A percentile compares a stretch with the other conserved stretches of the same genome.
phyloP scores from a whole-genome alignment of 2,797 vertebrate genomes.

The Muraenolepis orangiensis region DNA sequence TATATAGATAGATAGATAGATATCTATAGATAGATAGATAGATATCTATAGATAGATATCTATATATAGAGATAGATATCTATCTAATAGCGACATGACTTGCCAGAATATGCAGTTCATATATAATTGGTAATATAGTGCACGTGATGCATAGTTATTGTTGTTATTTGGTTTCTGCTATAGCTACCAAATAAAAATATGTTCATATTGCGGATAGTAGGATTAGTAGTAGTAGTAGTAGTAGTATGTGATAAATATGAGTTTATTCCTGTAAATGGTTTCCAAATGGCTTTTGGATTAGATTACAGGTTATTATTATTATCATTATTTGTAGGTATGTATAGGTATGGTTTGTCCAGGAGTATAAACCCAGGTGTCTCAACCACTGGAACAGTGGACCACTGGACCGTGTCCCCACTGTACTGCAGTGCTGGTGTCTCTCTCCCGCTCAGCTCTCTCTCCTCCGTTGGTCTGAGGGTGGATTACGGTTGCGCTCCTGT shows the following conservation, averaged over 20 bases:
- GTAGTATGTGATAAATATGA: neutral
- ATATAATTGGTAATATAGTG: neutral
- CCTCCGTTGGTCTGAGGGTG: too few relatives aligned
- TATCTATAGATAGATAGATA: too few relatives aligned
- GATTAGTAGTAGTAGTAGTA: neutral
- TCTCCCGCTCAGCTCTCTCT: neutral
- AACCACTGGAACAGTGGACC: neutral
- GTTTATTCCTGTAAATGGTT: too few relatives aligned
- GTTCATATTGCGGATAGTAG: neutral
- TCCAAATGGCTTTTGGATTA: too few relatives aligned
- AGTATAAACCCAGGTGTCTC: neutral
- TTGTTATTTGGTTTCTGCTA: neutral
- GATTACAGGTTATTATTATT: neutral
- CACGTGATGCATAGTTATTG: neutral
- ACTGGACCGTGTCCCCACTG: neutral
- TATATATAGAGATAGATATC: too few relatives aligned
- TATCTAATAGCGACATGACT: neutral
- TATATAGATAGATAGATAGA: too few relatives aligned
- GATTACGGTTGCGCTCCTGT: too few relatives aligned
- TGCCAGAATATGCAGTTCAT: neutral
- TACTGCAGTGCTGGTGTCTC: neutral
- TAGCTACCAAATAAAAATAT: neutral
- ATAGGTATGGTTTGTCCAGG: neutral
- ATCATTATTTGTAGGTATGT: too few relatives aligned
- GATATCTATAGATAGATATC: too few relatives aligned